These are phyloP conservation scores for Homarus gammarus DNA, from an alignment of 2,888 invertebrate species.

Conservation along the genomic window DNA sequence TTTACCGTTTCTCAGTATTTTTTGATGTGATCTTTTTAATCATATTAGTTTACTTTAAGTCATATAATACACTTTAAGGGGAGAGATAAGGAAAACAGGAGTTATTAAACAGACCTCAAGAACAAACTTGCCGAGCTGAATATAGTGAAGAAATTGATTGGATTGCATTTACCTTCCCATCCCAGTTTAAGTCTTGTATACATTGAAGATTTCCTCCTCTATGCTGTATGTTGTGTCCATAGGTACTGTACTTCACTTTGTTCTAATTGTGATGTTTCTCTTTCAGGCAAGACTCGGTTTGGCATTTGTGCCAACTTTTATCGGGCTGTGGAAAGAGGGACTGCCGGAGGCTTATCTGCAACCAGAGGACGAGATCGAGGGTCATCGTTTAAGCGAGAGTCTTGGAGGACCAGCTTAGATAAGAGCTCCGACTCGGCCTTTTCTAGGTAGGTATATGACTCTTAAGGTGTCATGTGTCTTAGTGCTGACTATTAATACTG, in stretches of 20 bases:
- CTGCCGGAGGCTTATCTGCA: constrained; percentile 15
- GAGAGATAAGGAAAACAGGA: too few relatives aligned
- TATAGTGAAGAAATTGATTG: too few relatives aligned
- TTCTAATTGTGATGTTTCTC: neutral
- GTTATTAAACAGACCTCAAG: too few relatives aligned
- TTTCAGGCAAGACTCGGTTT: constrained; percentile 89
- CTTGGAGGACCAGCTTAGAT: constrained; percentile 95
- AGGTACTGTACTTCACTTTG: neutral
- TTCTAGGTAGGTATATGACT: constrained; percentile 86
- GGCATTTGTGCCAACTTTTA: constrained; percentile 99
- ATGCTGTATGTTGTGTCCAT: too few relatives aligned
- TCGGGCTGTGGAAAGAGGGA: constrained; percentile 88
- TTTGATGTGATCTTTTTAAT: too few relatives aligned
- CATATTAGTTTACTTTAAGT: too few relatives aligned
- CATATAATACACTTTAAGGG: too few relatives aligned
- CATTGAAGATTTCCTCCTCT: too few relatives aligned
- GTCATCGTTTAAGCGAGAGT: constrained; percentile 83
- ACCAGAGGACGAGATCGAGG: constrained; percentile 71
- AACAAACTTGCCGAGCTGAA: too few relatives aligned
- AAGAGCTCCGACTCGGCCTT: constrained; percentile 95
- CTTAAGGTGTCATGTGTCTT: neutral
- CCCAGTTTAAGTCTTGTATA: too few relatives aligned
- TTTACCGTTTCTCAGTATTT: too few relatives aligned
- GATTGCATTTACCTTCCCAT: too few relatives aligned
- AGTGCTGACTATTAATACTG: neutral